These are phyloP conservation scores for Gortyna flavago DNA, from an alignment of 2,888 invertebrate species.

Conservation along the genomic window DNA sequence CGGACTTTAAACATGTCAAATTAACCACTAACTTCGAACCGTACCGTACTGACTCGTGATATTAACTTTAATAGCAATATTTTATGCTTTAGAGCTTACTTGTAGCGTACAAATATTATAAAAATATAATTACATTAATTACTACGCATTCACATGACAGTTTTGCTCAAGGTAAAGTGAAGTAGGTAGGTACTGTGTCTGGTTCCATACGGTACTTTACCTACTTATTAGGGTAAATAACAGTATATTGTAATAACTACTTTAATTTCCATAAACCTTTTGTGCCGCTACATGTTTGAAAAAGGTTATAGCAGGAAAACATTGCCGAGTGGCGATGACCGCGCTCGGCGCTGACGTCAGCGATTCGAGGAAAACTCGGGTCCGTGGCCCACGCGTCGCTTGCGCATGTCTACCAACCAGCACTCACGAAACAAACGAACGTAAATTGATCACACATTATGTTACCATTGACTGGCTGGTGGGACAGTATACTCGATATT, in stretches of 20 bases:
- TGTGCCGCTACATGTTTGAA: conserved; percentile 48
- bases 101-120: conserved; percentile 11
- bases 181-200: conserved; percentile 25
- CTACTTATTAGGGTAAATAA: conserved; percentile 36
- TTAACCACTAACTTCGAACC: conserved; percentile 6
- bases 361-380: conserved; percentile 84
- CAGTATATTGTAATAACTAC: conserved; percentile 31
- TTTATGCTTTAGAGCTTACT: conserved; percentile 13
- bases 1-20: conserved; percentile 21
- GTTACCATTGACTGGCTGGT: conserved; percentile 43
- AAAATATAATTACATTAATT: conserved; percentile 11
- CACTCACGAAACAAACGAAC: conserved; percentile 51
- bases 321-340: conserved; percentile 77
- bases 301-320: conserved; percentile 80
- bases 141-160: conserved; percentile 1
- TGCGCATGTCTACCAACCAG: conserved; percentile 54
- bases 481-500: conserved; percentile 17
- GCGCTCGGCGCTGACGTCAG: conserved; percentile 82
- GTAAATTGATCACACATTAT: conserved; percentile 48
- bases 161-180: conserved; percentile 12
- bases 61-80: conserved; percentile 16
- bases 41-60: conserved; percentile 2
- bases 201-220: conserved; percentile 31
- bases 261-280: conserved; percentile 44
- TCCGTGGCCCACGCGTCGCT: conserved; percentile 70